Base-by-base conservation (phyloP, 1,140 invertebrate genomes). In the Dendroctonus valens region DNA sequence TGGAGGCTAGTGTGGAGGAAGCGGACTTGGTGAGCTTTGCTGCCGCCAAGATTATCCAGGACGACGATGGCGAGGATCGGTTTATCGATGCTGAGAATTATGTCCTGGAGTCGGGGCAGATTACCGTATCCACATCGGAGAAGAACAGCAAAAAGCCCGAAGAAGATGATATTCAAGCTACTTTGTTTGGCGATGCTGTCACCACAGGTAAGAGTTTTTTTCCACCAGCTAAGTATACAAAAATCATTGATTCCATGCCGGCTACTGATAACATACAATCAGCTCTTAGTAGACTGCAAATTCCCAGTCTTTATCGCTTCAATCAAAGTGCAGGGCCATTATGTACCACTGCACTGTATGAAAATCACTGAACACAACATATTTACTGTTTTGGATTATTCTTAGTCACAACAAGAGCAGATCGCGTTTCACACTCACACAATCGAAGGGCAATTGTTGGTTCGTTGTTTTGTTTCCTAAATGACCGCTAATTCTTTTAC, bases 41-140 rank as follows among this genome's bases (percentile, higher is more conserved):
- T 41, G 69, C 54, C 63, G 70, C 71, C 9, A 70, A 66, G 44
- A 72, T 66, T 57, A 73, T 73, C 39, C 70, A 68, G 7, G 75
- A 77, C 58, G 77, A 78, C 41, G 77, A 78, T 67, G 73, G 53
- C 57, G 78, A 79, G 65, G 75, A 79, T 63, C 69, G 79, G 12
- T 79, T 80, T 70, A 76, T 78, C 12, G 79, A 80, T 74, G 78
- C 78, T 7, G 79, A 81, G 67, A 79, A 77, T 70, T 80, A 79
- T 70, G 76, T 80, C 5, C 62, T 80, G 48, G 79, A 81, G 71
- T 80, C 79, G 15, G 78, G 79, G 6, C 76, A 78, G 70, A 78
- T 79, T 37, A 67, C 73, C 9, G 63, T 77, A 5, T 48, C 70
- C 12, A 58, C 69, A 7, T 64, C 41, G 11, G 54, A 68, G 50